A percentile compares a stretch with the other conserved stretches of the same genome.
phyloP scores from a whole-genome alignment of 2,113 vertebrate genomes.

The Chionodraco myersi region DNA sequence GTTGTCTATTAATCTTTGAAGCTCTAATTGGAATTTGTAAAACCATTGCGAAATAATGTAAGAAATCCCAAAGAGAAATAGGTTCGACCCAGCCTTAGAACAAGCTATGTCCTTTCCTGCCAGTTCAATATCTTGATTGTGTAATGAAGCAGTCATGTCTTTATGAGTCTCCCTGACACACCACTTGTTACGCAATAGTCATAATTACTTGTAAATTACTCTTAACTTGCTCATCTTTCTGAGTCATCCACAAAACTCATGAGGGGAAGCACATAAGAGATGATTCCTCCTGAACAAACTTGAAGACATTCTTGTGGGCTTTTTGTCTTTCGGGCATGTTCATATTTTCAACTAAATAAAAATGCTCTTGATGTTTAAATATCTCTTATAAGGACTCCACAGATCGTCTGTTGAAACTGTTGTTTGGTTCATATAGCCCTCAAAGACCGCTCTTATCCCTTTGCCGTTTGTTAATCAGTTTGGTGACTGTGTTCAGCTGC shows the following conservation, averaged over 20 bases:
- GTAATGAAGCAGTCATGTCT: background rate
- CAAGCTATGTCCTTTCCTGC: background rate
- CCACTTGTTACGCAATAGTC: background rate
- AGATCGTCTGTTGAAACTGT: background rate
- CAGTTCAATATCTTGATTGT: background rate
- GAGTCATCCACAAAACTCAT: constrained; percentile 24
- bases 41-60: too few relatives aligned
- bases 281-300: background rate
- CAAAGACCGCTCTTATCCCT: too few relatives aligned
- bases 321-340: too few relatives aligned
- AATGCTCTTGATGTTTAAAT: background rate
- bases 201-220: background rate
- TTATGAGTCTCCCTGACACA: background rate
- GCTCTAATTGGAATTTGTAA: too few relatives aligned
- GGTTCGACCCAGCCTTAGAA: background rate
- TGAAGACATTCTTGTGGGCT: background rate
- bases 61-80: background rate
- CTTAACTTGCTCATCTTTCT: too few relatives aligned
- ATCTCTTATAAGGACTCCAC: background rate
- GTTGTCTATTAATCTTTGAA: too few relatives aligned
- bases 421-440: background rate
- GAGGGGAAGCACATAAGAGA: background rate
- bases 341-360: background rate
- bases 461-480: background rate
- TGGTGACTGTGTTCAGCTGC: too few relatives aligned